Evolutionary conservation across 1,140 invertebrate species (phyloP).

Genomic region (Drosophila malerkotliana): DNA sequence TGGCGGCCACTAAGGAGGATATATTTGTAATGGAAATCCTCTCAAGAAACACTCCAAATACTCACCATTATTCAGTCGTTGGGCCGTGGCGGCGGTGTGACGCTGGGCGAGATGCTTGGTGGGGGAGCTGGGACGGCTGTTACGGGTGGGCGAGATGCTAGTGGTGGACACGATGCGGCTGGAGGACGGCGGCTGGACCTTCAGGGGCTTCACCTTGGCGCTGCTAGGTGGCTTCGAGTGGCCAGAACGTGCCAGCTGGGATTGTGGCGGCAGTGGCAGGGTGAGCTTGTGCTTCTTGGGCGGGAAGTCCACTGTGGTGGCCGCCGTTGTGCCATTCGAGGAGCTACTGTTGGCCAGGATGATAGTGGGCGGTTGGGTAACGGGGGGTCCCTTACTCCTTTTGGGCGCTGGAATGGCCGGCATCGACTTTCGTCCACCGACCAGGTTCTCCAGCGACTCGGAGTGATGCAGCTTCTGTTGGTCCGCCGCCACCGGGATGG

Average conservation of each 20-base stretch:
- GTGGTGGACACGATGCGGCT: conserved; percentile 14
- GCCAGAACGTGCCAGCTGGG: neutral
- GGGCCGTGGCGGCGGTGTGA: conserved; percentile 70
- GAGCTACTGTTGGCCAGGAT: neutral
- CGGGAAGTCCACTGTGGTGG: conserved; percentile 31
- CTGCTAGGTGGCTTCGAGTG: neutral
- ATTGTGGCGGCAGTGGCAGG: conserved; percentile 25
- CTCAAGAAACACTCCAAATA: neutral
- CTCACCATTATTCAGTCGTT: conserved; percentile 52
- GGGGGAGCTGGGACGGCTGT: conserved; percentile 51
- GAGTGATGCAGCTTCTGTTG: conserved; percentile 56
- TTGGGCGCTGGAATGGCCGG: conserved; percentile 38
- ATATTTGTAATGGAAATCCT: neutral
- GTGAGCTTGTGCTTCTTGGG: conserved; percentile 68
- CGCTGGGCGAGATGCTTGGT: conserved; percentile 68
- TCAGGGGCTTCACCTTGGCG: conserved; percentile 40
- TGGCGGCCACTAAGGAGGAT: conserved; percentile 19
- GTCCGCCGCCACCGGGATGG: conserved; percentile 6
- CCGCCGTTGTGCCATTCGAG: neutral
- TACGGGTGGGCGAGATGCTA: conserved; percentile 47
- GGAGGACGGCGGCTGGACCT: neutral
- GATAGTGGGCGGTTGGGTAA: neutral
- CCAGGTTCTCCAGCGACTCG: conserved; percentile 70
- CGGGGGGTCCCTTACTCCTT: conserved; percentile 35
- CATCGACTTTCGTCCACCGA: conserved; percentile 11